A percentile compares a stretch with the other conserved stretches of the same genome.
Conservation (phyloP, 2,113 vertebrate species). For the Cavia aperea region DNA sequence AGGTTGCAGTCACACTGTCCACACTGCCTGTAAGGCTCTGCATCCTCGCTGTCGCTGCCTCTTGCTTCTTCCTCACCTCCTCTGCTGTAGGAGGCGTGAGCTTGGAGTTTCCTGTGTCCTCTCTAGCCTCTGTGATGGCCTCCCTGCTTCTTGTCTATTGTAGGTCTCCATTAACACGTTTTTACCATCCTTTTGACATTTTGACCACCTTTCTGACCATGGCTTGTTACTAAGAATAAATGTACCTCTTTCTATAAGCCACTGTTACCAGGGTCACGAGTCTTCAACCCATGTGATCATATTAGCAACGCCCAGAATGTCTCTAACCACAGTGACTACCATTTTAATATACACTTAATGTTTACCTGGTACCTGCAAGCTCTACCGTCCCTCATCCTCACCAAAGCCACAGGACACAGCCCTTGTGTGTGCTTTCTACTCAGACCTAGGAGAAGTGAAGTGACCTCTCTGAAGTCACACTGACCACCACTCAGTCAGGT, state of each 20-base stretch:
- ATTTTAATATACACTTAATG: not conserved
- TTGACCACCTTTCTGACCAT: not conserved
- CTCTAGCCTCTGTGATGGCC: not conserved
- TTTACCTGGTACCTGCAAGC: not conserved
- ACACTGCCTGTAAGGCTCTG: not conserved
- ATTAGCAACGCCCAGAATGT: not conserved
- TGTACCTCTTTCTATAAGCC: not conserved
- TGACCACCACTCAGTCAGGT: constrained; percentile 19
- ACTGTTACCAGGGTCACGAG: not conserved
- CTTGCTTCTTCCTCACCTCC: not conserved
- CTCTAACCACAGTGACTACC: not conserved
- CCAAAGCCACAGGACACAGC: not conserved
- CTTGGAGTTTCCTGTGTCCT: not conserved
- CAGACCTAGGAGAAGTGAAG: not conserved
- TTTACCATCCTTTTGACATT: not conserved
- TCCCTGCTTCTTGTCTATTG: not conserved
- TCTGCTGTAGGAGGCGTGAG: not conserved
- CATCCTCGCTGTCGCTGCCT: not conserved
- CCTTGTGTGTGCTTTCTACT: not conserved
- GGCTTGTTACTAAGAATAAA: not conserved
- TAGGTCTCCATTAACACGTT: not conserved
- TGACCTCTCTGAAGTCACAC: not conserved
- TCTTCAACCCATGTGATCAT: not conserved
- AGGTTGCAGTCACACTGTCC: not conserved
- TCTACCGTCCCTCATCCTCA: not conserved